A percentile compares a stretch with the other conserved stretches of the same genome.
Evolutionary conservation across 92 coral and sea anemone species (phyloP).

Genomic region (Actinostola sp.): DNA sequence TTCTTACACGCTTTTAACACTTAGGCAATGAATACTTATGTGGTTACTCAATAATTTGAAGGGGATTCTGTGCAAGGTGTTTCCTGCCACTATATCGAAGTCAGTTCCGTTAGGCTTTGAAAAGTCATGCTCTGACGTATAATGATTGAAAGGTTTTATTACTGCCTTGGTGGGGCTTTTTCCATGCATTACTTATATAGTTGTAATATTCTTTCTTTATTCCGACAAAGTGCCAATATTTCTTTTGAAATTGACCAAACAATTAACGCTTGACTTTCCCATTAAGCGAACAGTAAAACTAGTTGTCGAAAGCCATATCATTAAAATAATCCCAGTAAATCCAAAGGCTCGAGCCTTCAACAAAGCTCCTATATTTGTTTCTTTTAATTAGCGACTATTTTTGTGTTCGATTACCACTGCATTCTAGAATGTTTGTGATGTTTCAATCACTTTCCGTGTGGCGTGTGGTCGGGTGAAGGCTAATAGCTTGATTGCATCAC

Average conservation of each 20-base stretch:
- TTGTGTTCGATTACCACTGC: too few relatives aligned
- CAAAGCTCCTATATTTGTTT: too few relatives aligned
- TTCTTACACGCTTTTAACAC: conserved; percentile 29
- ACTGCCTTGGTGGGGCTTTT: too few relatives aligned
- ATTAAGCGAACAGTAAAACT: background rate
- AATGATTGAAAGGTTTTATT: too few relatives aligned
- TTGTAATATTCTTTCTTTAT: background rate
- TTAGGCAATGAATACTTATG: conserved; percentile 24
- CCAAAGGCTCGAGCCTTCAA: too few relatives aligned
- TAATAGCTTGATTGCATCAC: background rate
- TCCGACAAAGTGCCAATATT: background rate
- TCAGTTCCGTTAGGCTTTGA: background rate
- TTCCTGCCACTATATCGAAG: background rate
- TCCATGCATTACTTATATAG: too few relatives aligned
- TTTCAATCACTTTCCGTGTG: too few relatives aligned
- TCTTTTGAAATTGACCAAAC: background rate
- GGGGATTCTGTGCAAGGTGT: conserved; percentile 6
- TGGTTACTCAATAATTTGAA: conserved; percentile 11
- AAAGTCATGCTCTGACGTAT: too few relatives aligned
- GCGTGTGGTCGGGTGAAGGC: background rate
- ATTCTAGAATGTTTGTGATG: too few relatives aligned
- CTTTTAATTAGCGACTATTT: too few relatives aligned
- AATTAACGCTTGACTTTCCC: conserved; percentile 10
- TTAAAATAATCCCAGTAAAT: too few relatives aligned
- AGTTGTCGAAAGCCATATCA: too few relatives aligned